Base-by-base conservation (phyloP, 2,888 invertebrate species). In the Tiliacea aurago region DNA sequence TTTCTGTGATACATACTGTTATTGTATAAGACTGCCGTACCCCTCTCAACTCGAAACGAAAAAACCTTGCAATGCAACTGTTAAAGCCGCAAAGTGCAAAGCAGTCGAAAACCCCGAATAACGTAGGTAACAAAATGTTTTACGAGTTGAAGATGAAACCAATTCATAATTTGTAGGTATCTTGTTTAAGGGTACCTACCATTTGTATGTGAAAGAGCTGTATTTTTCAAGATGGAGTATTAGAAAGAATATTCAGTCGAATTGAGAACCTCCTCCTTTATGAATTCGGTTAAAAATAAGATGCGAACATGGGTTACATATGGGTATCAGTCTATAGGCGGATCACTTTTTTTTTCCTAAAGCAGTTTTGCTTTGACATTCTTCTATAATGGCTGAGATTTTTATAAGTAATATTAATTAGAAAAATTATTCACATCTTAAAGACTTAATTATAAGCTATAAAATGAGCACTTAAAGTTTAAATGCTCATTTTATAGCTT, bases 21-120 rank as follows among this genome's bases (percentile, higher is more conserved):
- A 18, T 20, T 41, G 37, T 10, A n/a, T n/a, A 49, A 47, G 5
- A 18, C 13, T 15, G 20, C 2, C 15, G 23, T 49, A 20, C 28
- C 28, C 33, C 1, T 41, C 15, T 41, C 28, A 69, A 20, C 10
- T 53, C 15, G 15, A 55, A 37, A 53, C 33, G n/a, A 43, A 70
- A 51, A 33, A 47, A 15, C 18, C 15, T 62, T 47, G 74, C 10
- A 75, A 75, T 64, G 49, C 45, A 45, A n/a, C n/a, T n/a, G n/a
- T n/a, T n/a, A 75, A 49, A 23, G 13, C 15, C 23, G 7, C 18
- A 56, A 71, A 47, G 56, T 41, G 43, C 43, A 33, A 33, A 72
- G 63, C 13, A 20, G 33, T 11, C 18, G 23, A 61, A 74, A 74
- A 43, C 41, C 28, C 49, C 43, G 15, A 43, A 74, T 62, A 41